Evolutionary conservation across 2,113 vertebrate species (phyloP).

Genomic region (Gallinago jamesoni): DNA sequence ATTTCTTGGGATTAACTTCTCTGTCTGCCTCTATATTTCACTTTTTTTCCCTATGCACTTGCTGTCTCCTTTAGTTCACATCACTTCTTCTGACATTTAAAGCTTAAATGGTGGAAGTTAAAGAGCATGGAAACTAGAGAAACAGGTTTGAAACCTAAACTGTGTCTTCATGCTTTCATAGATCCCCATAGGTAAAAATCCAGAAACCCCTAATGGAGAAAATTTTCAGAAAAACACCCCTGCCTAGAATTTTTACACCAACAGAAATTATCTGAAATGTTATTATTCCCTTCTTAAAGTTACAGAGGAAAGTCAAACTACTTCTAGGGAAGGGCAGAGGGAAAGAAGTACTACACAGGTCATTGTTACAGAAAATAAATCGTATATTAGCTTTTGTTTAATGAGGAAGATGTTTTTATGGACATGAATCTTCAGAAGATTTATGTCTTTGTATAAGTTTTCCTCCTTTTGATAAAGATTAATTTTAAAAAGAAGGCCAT

Average conservation of each 20-base stretch:
- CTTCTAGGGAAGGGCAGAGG: neutral
- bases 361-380: neutral
- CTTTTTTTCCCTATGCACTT: neutral
- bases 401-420: neutral
- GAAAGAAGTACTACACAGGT: neutral
- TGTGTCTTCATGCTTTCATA: neutral
- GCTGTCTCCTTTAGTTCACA: slow-evolving; percentile 15
- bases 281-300: neutral
- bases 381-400: neutral
- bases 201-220: neutral
- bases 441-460: neutral
- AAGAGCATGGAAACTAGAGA: neutral
- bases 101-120: slow-evolving; percentile 14
- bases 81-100: slow-evolving; percentile 16
- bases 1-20: neutral
- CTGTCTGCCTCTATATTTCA: neutral
- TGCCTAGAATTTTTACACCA: neutral
- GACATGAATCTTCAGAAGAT: neutral
- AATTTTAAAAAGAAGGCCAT: neutral
- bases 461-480: neutral
- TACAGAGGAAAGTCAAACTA: neutral
- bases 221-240: neutral
- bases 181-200: neutral
- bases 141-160: neutral
- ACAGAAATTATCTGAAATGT: neutral